A percentile compares a stretch with the other conserved stretches of the same genome.
phyloP scores from a whole-genome alignment of 2,113 vertebrate genomes.

The Taurulus bubalis region DNA sequence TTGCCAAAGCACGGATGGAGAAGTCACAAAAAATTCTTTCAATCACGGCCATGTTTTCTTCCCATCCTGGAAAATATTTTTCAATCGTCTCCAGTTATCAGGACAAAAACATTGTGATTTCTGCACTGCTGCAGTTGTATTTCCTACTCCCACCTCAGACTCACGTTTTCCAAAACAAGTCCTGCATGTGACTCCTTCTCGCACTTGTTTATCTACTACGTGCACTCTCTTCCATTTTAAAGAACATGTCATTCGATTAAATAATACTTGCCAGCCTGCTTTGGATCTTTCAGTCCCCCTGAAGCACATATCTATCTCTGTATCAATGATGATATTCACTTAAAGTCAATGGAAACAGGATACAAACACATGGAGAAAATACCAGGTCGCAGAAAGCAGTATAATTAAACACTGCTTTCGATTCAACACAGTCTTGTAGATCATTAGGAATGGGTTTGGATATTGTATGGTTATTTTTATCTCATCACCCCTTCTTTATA shows the following conservation, averaged over 20 bases:
- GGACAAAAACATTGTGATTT: neutral
- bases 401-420: too few relatives aligned
- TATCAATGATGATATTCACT: too few relatives aligned
- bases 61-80: too few relatives aligned
- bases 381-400: neutral
- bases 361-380: neutral
- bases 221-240: too few relatives aligned
- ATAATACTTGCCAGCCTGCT: neutral
- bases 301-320: neutral
- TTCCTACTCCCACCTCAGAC: neutral
- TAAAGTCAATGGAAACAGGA: neutral
- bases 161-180: constrained; percentile 4
- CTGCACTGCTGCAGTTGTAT: too few relatives aligned
- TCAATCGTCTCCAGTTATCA: neutral
- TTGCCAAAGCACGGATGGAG: too few relatives aligned
- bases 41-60: too few relatives aligned
- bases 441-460: neutral
- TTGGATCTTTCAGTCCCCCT: neutral
- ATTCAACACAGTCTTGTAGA: neutral
- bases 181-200: neutral
- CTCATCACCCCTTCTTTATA: too few relatives aligned
- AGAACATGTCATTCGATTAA: too few relatives aligned
- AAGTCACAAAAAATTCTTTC: too few relatives aligned
- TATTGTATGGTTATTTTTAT: too few relatives aligned
- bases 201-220: too few relatives aligned